Conservation (phyloP, 2,797 vertebrate species). For the Botia almorhae region DNA sequence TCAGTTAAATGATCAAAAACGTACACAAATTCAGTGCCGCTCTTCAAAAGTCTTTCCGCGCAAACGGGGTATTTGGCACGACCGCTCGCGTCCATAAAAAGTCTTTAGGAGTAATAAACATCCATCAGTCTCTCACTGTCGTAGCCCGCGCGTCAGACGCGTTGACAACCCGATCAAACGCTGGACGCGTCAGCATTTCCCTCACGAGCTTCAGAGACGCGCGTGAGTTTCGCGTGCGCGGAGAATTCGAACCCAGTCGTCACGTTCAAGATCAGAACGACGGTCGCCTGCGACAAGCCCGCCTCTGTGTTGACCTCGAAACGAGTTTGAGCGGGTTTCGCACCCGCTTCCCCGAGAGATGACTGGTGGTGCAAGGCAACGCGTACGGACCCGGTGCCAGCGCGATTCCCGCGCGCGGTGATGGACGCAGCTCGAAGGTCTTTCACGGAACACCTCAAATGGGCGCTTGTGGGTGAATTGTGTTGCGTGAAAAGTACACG, state of each 20-base stretch:
- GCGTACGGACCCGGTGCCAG: too few relatives aligned
- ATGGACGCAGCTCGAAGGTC: background rate
- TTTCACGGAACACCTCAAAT: background rate
- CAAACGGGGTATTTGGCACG: background rate
- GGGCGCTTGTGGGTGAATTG: background rate
- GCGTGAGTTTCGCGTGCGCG: background rate
- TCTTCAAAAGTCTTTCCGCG: background rate
- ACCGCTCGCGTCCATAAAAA: slow-evolving; percentile 4
- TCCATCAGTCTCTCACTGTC: background rate
- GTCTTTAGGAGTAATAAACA: background rate
- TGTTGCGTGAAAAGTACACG: background rate
- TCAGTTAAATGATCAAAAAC: background rate
- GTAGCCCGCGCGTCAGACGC: background rate
- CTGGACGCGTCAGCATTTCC: slow-evolving; percentile 28
- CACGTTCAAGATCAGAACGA: background rate
- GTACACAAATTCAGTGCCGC: background rate
- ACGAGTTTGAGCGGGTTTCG: background rate
- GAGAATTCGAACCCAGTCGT: background rate
- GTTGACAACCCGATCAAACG: slow-evolving; percentile 5
- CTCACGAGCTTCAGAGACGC: slow-evolving; percentile 20
- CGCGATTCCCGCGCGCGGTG: too few relatives aligned
- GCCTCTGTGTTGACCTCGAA: slow-evolving; percentile 5
- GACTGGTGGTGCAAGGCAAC: too few relatives aligned
- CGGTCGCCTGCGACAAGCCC: too few relatives aligned
- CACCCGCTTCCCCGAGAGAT: background rate